Base-by-base conservation (phyloP, 2,888 invertebrate genomes). In the Gasteruption jaculator region DNA sequence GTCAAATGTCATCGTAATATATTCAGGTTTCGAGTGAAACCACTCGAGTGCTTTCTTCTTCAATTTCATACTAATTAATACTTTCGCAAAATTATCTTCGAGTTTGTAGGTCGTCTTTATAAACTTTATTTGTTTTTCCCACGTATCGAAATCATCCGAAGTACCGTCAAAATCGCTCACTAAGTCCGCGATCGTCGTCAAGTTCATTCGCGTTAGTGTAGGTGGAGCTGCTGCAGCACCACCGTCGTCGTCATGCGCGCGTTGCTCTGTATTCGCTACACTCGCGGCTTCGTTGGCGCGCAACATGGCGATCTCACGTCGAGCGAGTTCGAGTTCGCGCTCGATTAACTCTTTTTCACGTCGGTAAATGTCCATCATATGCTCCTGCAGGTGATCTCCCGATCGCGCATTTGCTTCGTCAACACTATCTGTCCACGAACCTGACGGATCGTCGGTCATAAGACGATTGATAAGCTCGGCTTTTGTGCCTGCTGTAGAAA, bases 11-110 rank as follows among this genome's bases (percentile, higher is more conserved):
- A 38, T 45, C 19, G 18, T 15, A 10, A 46, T 38, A 18, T 14
- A 26, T n/a, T 46, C 41, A 2, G 46, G 38, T 11, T 33, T 29
- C 10, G 43, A 46, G 11, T 43, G 43, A 1, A 40, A 37, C 46
- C 43, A 43, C 18, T 46, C 35, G 16, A 41, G 31, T 11, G 43
- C 40, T 12, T 29, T 39, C 11, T 34, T 37, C 24, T 43, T 46
- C 3, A 43, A 24, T 14, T 27, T 34, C 41, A 20, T 35, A 3
- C 37, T 38, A 11, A 43, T 43, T 7, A 38, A 12, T 21, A 41
- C 24, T 26, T 40, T 46, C 32, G 19, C 27, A 11, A 21, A 21
- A 12, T 29, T 16, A 19, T 40, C 34, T 1, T 37, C 21, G 2
- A 43, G 8, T 3, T 21, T 5, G 21, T 43, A 41, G 11, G 38